These are phyloP conservation scores for Catocala fraxini DNA, from an alignment of 2,888 invertebrate species.

Conservation along the genomic window DNA sequence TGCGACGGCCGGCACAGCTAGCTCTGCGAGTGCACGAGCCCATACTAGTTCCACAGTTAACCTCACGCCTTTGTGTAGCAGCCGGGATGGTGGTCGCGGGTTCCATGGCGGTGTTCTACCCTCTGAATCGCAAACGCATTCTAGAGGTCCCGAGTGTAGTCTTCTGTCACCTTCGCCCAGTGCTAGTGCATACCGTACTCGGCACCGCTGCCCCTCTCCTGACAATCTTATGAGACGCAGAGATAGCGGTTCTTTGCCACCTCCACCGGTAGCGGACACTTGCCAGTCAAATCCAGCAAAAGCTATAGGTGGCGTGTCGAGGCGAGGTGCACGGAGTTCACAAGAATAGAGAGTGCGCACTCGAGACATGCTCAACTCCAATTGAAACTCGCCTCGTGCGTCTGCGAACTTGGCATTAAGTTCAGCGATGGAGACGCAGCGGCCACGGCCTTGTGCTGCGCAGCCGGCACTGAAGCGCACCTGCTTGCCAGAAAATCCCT, in stretches of 20 bases:
- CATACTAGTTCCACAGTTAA: conserved; percentile 92
- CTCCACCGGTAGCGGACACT: conserved; percentile 88
- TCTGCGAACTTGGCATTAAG: conserved; percentile 92
- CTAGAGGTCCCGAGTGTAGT: conserved; percentile 90
- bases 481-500: conserved; percentile 92
- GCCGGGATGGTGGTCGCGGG: conserved; percentile 88
- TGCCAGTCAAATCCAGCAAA: conserved; percentile 95
- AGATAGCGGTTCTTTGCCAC: conserved; percentile 85
- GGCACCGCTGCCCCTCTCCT: conserved; percentile 93
- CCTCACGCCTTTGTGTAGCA: conserved; percentile 89
- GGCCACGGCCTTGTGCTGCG: conserved; percentile 91
- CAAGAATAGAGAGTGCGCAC: conserved; percentile 92
- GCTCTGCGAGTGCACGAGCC: conserved; percentile 88
- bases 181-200: conserved; percentile 90
- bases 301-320: conserved; percentile 88
- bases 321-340: conserved; percentile 89
- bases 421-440: conserved; percentile 91
- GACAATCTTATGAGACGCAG: conserved; percentile 91
- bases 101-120: conserved; percentile 91
- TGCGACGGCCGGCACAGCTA: conserved; percentile 83
- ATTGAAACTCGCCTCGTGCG: conserved; percentile 93
- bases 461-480: conserved; percentile 90
- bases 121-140: conserved; percentile 91
- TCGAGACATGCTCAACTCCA: conserved; percentile 93
- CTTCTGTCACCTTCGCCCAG: conserved; percentile 91